Percentiles rank a stretch among this genome's conserved stretches.
Evolutionary conservation across 2,113 vertebrate species (phyloP).

Genomic region (Lipophrys pholis): DNA sequence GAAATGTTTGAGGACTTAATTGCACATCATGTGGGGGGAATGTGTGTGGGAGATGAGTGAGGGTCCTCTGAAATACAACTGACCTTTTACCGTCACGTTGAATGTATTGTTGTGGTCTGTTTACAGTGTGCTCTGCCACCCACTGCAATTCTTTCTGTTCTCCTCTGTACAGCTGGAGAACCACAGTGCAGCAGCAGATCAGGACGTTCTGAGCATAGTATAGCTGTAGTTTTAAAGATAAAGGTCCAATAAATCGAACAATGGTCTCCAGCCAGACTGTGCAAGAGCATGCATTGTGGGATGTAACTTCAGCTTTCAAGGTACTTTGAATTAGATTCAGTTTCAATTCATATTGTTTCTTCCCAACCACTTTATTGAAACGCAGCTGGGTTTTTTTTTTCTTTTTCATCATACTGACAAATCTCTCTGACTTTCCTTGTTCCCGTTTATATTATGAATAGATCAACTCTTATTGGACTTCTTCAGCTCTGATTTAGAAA

Average conservation of each 20-base stretch:
- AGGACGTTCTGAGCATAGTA: too few species aligned
- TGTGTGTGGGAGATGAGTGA: too few species aligned
- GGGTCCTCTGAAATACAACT: too few species aligned
- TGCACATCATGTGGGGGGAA: too few species aligned
- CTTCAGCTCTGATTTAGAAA: constrained; percentile 40
- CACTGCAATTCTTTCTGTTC: too few species aligned
- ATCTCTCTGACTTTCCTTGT: constrained; percentile 41
- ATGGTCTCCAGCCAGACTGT: neutral
- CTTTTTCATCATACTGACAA: constrained; percentile 16
- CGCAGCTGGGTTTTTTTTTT: constrained; percentile 6
- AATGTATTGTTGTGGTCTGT: too few species aligned
- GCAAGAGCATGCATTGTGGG: neutral
- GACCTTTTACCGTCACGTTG: too few species aligned
- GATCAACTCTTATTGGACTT: constrained; percentile 23
- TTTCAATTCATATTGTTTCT: constrained; percentile 19
- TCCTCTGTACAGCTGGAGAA: too few species aligned
- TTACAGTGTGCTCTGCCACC: too few species aligned
- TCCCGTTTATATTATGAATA: constrained; percentile 57
- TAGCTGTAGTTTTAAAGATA: too few species aligned
- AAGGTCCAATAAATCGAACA: neutral
- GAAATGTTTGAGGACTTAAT: too few species aligned
- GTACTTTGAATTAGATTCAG: neutral
- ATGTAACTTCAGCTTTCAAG: neutral
- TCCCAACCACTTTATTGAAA: neutral
- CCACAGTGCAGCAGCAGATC: too few species aligned